Evolutionary conservation across 2,113 vertebrate genomes (phyloP).

Genomic region (Macquaria australasica): DNA sequence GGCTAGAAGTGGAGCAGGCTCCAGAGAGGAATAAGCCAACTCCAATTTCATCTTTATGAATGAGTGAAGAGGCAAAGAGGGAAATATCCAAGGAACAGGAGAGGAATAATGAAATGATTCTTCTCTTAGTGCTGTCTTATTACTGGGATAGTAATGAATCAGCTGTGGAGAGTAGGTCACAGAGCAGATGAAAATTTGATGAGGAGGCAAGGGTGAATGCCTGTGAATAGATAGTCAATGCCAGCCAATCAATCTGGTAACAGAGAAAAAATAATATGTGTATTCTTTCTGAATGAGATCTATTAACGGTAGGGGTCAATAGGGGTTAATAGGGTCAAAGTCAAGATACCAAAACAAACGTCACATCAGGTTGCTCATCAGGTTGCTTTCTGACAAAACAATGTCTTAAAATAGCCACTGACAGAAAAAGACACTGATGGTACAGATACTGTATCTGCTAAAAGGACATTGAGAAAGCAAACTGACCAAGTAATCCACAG

Average conservation of each 20-base stretch:
- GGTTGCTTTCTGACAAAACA: constrained; percentile 1
- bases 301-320: no score
- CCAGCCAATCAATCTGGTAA: constrained; percentile 32
- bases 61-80: constrained; percentile 66
- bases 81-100: constrained; percentile 62
- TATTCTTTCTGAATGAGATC: constrained; percentile 12
- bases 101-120: constrained; percentile 73
- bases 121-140: constrained; percentile 47
- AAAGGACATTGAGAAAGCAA: background rate
- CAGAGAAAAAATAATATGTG: background rate
- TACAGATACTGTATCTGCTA: background rate
- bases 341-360: background rate
- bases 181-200: constrained; percentile 61
- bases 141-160: constrained; percentile 58
- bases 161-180: constrained; percentile 47
- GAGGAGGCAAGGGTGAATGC: constrained; percentile 46
- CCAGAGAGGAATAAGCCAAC: constrained; percentile 69
- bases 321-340: background rate
- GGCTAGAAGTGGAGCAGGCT: constrained; percentile 64
- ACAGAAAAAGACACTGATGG: background rate
- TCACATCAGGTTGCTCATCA: background rate
- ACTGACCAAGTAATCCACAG: background rate
- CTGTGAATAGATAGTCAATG: constrained; percentile 19
- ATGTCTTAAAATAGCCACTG: background rate
- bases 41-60: constrained; percentile 74